Evolutionary conservation across 2,113 vertebrate genomes (phyloP), one percentile per base, ranked within the genome.

Genomic region (Grallaria varia): DNA sequence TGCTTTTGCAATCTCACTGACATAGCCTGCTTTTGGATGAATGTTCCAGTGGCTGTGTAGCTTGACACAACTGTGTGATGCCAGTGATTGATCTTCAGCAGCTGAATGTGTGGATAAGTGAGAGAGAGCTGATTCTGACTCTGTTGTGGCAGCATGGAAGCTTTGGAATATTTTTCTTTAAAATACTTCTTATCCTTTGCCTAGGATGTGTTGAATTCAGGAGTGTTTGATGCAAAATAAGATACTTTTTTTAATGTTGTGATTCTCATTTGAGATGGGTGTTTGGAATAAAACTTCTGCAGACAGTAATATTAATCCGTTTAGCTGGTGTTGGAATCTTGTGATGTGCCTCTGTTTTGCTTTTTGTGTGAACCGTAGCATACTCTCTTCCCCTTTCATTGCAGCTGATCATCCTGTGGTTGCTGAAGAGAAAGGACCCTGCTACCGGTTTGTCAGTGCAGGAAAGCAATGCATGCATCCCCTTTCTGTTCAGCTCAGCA

Each of bases 401-500:
- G 97, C 98, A 99, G 99, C 98, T 93, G 98, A 99, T 94, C 98
- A 97, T 79, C 98, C 98, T 95, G 95, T 98, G 85, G 87, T 99
- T 96, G 98, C 96, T 44, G 99, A 99, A 96, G 99, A 99, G 98
- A 99, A 99, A 89, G 99, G 99, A 73, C 98, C 98, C 95, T 99
- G 99, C 98, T 99, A 99, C 98, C 99, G 99, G 58, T 98, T 99
- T 97, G 98, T 99, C 93, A 98, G 98, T 97, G 97, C 99, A 82
- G 99, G 98, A 96, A 99, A 98, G 96, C 99, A 99, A 60, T 99
- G 99, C 96, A 98, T 99, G 98, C 99, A 99, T 98, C 99, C 99
- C 72, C 98, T 99, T 82, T 99, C 99, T 97, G 98, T 99, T 39
- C 99, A 99, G 95, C 98, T 99, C 98, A 99, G 98, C 98, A 99